These are phyloP conservation scores for Eupithecia tripunctaria DNA, from an alignment of 2,888 invertebrate species.

Conservation along the genomic window DNA sequence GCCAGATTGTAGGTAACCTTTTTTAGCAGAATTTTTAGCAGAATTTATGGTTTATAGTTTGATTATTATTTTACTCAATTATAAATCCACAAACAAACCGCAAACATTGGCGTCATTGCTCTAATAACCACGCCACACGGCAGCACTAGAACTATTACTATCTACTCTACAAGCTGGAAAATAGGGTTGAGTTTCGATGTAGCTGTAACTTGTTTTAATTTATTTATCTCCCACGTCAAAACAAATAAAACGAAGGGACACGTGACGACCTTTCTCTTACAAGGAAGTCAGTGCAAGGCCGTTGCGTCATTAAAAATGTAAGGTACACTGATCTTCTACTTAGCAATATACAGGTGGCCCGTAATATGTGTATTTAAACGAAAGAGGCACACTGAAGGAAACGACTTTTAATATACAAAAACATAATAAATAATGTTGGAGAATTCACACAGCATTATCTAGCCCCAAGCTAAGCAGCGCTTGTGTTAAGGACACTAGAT, in stretches of 20 bases:
- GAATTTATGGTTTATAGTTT: neutral
- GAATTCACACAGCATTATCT: no score
- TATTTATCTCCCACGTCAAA: conserved; percentile 25
- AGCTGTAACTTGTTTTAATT: neutral
- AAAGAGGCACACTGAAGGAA: no score
- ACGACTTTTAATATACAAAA: no score
- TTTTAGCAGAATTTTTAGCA: neutral
- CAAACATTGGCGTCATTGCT: conserved; percentile 7
- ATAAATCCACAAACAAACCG: neutral
- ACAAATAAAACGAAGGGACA: conserved; percentile 30
- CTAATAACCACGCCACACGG: neutral
- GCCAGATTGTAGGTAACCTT: no score
- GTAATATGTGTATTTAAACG: no score
- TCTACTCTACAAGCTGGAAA: neutral
- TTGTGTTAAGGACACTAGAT: no score
- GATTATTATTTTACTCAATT: neutral
- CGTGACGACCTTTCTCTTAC: conserved; percentile 41
- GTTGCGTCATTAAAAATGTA: conserved; percentile 28
- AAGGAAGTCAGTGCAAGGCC: conserved; percentile 46
- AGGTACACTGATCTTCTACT: conserved; percentile 11
- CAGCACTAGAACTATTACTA: neutral
- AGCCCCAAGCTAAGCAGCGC: no score
- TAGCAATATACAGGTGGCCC: no score
- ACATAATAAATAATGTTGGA: no score
- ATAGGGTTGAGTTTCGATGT: conserved; percentile 15